phyloP scores from a whole-genome alignment of 2,797 vertebrate genomes.

The Rallus crepitans region DNA sequence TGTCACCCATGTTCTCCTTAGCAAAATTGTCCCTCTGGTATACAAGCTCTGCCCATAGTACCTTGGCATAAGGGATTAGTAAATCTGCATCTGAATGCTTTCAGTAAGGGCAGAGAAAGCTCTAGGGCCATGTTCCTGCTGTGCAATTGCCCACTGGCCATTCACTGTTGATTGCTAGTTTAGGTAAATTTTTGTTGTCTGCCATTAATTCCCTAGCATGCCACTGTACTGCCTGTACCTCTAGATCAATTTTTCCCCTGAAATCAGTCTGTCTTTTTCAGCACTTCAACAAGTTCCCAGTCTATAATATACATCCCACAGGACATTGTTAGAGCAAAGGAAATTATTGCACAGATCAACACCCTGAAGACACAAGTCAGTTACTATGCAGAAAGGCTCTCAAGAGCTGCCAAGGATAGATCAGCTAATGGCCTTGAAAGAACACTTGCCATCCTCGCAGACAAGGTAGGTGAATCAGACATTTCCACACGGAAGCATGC shows the following conservation, averaged over 20 bases:
- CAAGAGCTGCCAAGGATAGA: constrained; percentile 93
- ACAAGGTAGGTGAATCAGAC: constrained; percentile 86
- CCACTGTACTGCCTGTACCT: not conserved
- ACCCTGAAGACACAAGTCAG: constrained; percentile 98
- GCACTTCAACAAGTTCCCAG: constrained; percentile 89
- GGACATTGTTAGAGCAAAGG: constrained; percentile 94
- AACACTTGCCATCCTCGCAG: constrained; percentile 92
- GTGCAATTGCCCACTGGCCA: constrained; percentile 57
- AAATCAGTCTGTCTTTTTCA: constrained; percentile 68
- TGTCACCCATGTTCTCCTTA: not conserved
- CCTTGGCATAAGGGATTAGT: not conserved
- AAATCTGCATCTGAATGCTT: constrained; percentile 9
- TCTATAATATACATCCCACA: constrained; percentile 95
- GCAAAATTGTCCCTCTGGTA: constrained; percentile 1
- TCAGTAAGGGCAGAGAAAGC: constrained; percentile 1
- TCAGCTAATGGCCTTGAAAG: constrained; percentile 94
- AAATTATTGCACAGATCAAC: constrained; percentile 97
- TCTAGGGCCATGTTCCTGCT: constrained; percentile 48
- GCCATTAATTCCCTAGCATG: constrained; percentile 50
- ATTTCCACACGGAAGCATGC: not conserved
- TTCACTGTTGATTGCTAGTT: constrained; percentile 24
- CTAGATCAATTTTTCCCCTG: not conserved
- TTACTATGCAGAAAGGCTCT: constrained; percentile 97
- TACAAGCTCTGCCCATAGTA: not conserved
- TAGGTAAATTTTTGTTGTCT: constrained; percentile 46